Evolutionary conservation across 2,797 vertebrate species (phyloP).

Genomic region (Emydoidea blandingii): DNA sequence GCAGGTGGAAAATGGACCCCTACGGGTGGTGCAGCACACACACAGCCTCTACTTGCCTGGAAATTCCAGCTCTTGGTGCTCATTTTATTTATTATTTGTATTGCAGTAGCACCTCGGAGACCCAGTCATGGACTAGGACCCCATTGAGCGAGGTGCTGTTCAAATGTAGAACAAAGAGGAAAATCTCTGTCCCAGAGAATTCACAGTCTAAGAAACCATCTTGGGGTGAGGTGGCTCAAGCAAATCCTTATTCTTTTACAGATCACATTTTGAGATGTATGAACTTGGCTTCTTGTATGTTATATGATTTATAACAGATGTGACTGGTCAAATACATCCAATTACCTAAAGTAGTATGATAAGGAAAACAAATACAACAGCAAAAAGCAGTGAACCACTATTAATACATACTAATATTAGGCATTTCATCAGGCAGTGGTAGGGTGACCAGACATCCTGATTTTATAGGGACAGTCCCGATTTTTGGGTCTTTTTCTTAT

Average conservation of each 20-base stretch:
- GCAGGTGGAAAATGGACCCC: no score
- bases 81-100: not conserved
- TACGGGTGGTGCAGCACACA: no score
- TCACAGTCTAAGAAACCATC: not conserved
- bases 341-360: not conserved
- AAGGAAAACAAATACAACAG: not conserved
- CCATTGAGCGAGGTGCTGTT: not conserved
- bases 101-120: not conserved
- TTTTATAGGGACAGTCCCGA: no score
- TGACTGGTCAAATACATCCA: not conserved
- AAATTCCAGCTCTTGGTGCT: not conserved
- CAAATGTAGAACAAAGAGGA: not conserved
- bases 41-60: no score
- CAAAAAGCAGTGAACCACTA: not conserved
- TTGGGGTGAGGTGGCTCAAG: not conserved
- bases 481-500: no score
- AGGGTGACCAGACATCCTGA: no score
- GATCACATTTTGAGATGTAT: not conserved
- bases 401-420: not conserved
- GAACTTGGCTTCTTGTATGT: not conserved
- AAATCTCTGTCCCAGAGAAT: not conserved
- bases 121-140: not conserved
- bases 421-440: slow-evolving; percentile 11
- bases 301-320: not conserved
- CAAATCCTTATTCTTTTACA: not conserved